These are phyloP conservation scores for Popillia japonica DNA, from an alignment of 1,140 invertebrate genomes.

Conservation along the genomic window DNA sequence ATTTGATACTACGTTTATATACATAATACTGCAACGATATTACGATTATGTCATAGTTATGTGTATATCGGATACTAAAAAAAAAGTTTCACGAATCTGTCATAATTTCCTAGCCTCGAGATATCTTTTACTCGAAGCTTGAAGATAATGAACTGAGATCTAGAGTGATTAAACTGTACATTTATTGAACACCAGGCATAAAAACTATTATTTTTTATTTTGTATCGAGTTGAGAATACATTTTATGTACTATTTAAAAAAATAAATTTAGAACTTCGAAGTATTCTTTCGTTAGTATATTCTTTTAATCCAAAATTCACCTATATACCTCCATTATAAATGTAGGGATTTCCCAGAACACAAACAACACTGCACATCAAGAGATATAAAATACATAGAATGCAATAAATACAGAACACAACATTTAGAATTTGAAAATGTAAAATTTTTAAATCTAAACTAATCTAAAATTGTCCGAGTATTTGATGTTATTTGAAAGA, in stretches of 20 bases:
- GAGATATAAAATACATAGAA: neutral
- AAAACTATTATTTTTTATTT: too few relatives aligned
- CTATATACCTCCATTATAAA: neutral
- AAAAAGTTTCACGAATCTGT: too few relatives aligned
- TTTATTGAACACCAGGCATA: too few relatives aligned
- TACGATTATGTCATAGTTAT: too few relatives aligned
- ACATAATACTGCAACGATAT: neutral
- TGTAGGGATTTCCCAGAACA: neutral
- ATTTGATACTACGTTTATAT: neutral
- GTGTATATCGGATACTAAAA: too few relatives aligned
- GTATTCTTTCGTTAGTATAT: neutral
- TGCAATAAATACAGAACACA: neutral
- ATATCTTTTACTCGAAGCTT: too few relatives aligned
- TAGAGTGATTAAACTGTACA: too few relatives aligned
- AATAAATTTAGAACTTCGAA: constrained; percentile 4
- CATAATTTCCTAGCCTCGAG: too few relatives aligned
- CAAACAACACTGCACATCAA: neutral
- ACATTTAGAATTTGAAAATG: neutral
- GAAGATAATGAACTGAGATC: too few relatives aligned
- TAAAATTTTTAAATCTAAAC: neutral
- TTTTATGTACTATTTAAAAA: neutral
- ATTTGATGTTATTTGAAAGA: neutral
- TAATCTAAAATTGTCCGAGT: neutral
- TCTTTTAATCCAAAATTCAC: neutral
- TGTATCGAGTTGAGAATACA: too few relatives aligned